These are phyloP conservation scores for Coenobita brevimanus DNA, from an alignment of 1,140 invertebrate genomes.

Conservation along the genomic window DNA sequence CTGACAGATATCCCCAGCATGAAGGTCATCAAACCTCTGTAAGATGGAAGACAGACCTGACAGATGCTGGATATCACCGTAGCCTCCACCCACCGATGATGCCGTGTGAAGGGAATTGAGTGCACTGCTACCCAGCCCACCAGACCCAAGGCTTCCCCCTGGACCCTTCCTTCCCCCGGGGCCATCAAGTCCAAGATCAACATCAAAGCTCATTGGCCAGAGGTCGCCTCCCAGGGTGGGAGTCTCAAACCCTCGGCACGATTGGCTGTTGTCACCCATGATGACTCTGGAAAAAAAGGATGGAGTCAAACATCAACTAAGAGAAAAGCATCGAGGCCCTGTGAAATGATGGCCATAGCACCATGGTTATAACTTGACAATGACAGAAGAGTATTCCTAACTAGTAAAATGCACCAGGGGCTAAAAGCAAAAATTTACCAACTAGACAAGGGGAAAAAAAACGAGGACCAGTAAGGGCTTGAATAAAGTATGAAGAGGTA, in stretches of 20 bases:
- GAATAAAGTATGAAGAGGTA: too few species aligned
- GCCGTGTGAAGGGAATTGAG: constrained; percentile 31
- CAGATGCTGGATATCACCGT: constrained; percentile 55
- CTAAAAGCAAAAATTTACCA: too few species aligned
- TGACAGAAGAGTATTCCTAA: too few species aligned
- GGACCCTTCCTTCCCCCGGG: constrained; percentile 48
- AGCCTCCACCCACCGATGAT: constrained; percentile 25
- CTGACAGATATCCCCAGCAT: constrained; percentile 55
- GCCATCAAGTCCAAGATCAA: constrained; percentile 46
- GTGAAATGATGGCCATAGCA: too few species aligned
- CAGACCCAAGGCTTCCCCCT: constrained; percentile 18
- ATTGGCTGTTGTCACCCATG: constrained; percentile 56
- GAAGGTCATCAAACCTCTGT: constrained; percentile 52
- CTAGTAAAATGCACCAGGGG: too few species aligned
- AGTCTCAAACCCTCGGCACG: constrained; percentile 58
- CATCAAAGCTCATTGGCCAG: constrained; percentile 58
- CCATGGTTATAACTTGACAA: too few species aligned
- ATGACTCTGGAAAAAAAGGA: constrained; percentile 36
- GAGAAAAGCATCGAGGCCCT: too few species aligned
- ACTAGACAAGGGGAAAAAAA: too few species aligned
- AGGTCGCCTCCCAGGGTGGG: constrained; percentile 52
- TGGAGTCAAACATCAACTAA: too few species aligned
- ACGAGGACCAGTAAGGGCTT: too few species aligned
- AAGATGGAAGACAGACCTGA: constrained; percentile 53
- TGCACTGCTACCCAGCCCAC: constrained; percentile 26